Evolutionary conservation across 2,113 vertebrate genomes (phyloP).

Genomic region (Hystrix cristata): DNA sequence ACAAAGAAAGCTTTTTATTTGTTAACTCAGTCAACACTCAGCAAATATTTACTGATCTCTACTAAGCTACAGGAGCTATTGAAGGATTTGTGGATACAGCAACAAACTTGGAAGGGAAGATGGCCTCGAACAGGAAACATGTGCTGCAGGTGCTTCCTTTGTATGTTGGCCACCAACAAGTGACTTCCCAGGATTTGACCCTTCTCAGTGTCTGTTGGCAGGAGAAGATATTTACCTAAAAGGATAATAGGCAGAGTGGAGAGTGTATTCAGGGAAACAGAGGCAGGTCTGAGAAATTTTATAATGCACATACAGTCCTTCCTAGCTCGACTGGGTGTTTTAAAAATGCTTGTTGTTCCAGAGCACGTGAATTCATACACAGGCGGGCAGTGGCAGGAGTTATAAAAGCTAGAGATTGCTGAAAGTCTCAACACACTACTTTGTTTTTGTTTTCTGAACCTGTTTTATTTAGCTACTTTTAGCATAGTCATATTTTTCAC

Average conservation of each 20-base stretch:
- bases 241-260: conserved; percentile 30
- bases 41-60: conserved; percentile 50
- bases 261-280: not conserved
- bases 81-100: conserved; percentile 2
- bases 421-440: not conserved
- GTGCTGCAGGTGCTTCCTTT: conserved; percentile 76
- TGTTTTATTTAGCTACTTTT: conserved; percentile 44
- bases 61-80: not conserved
- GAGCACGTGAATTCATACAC: not conserved
- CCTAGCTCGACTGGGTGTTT: not conserved
- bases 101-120: conserved; percentile 56
- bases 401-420: not conserved
- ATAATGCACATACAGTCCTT: not conserved
- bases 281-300: conserved; percentile 4
- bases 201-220: conserved; percentile 51
- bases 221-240: conserved; percentile 53
- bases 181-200: conserved; percentile 64
- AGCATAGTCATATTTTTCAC: not conserved
- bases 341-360: not conserved
- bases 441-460: not conserved
- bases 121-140: conserved; percentile 67
- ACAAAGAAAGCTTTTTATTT: not conserved
- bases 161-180: conserved; percentile 35
- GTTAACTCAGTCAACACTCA: not conserved
- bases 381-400: not conserved